Conservation (phyloP, 2,797 vertebrate species). For the Lacerta viridis region DNA sequence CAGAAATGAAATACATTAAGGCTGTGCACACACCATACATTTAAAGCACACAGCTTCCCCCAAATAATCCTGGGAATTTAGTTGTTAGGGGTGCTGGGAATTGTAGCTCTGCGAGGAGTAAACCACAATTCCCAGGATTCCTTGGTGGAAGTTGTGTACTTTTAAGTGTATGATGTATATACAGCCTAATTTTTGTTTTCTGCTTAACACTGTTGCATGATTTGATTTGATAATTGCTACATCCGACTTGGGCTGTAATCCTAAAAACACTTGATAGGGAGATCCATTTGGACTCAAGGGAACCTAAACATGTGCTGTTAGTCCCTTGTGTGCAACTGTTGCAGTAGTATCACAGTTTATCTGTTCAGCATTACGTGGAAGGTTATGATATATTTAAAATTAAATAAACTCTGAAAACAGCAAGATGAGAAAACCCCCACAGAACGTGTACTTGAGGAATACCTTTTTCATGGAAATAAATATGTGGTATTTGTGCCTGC, state of each 20-base stretch:
- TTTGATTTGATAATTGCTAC: neutral
- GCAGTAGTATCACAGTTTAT: neutral
- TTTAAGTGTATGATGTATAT: too few species aligned
- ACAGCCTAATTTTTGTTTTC: neutral
- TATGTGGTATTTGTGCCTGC: accelerated
- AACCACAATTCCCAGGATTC: too few species aligned
- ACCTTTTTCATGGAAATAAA: accelerated
- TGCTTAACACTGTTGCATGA: neutral
- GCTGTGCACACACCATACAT: too few species aligned
- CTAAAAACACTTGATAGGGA: neutral
- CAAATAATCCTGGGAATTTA: too few species aligned
- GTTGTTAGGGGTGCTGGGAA: too few species aligned
- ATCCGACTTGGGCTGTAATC: neutral
- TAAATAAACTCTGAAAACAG: neutral
- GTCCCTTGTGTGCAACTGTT: neutral
- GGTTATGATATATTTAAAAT: neutral
- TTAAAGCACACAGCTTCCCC: too few species aligned
- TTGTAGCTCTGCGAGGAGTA: too few species aligned
- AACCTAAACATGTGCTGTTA: neutral
- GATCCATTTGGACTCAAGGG: neutral
- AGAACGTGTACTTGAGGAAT: accelerated
- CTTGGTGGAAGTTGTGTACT: too few species aligned
- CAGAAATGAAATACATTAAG: slow-evolving; percentile 7
- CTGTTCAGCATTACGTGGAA: neutral
- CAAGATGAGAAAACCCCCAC: neutral